These are phyloP conservation scores for Thrips palmi DNA, from an alignment of 1,140 invertebrate species.

Conservation along the genomic window DNA sequence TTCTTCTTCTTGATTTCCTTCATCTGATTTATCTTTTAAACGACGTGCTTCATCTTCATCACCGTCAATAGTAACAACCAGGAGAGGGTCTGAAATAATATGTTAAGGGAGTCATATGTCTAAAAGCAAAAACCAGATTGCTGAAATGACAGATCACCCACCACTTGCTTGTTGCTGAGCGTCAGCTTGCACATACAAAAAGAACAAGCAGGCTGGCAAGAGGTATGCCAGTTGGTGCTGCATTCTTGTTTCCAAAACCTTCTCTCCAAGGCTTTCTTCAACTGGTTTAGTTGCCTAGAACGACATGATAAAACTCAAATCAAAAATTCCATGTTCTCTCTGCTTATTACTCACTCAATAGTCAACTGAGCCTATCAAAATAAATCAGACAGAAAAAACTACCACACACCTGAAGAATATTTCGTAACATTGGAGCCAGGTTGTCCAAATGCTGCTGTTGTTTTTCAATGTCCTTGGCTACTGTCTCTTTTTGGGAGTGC, in stretches of 20 bases:
- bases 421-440: constrained; percentile 56
- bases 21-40: constrained; percentile 20
- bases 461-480: constrained; percentile 55
- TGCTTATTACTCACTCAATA: constrained; percentile 16
- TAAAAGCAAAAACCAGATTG: constrained; percentile 2
- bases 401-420: constrained; percentile 40
- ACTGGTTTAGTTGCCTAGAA: constrained; percentile 69
- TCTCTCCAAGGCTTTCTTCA: constrained; percentile 69
- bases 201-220: constrained; percentile 66
- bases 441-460: constrained; percentile 63
- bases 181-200: constrained; percentile 67
- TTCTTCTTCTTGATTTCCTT: constrained; percentile 20
- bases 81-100: constrained; percentile 21
- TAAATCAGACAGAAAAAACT: constrained; percentile 1
- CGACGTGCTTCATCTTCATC: constrained; percentile 31
- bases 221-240: constrained; percentile 55
- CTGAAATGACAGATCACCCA: constrained; percentile 10
- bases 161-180: constrained; percentile 53
- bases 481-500: constrained; percentile 53
- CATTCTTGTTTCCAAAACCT: constrained; percentile 54
- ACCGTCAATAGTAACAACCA: constrained; percentile 30
- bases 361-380: not conserved
- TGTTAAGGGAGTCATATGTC: not conserved
- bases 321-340: not conserved
- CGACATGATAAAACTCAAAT: constrained; percentile 10